These are phyloP conservation scores for Poeciliopsis paucimaculata DNA, from an alignment of 2,797 vertebrate genomes.

Conservation along the genomic window DNA sequence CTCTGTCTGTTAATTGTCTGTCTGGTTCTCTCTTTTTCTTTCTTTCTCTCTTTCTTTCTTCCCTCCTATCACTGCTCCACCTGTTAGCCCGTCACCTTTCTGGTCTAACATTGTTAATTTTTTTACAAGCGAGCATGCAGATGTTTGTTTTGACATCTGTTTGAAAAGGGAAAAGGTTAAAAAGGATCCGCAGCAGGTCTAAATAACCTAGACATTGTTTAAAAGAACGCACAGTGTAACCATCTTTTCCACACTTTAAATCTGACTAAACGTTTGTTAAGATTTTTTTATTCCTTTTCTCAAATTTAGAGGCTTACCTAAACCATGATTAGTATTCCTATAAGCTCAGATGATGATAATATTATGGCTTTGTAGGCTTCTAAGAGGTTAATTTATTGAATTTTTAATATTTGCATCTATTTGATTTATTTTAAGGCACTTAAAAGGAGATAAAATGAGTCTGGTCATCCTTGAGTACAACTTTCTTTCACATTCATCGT, in stretches of 20 bases:
- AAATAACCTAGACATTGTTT: not conserved
- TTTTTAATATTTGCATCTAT: not conserved
- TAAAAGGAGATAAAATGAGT: not conserved
- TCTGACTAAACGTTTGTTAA: not conserved
- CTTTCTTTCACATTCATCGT: not conserved
- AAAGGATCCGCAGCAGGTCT: not conserved
- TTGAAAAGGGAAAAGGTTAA: not conserved
- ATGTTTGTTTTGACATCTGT: constrained; percentile 8
- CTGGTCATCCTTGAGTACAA: not conserved
- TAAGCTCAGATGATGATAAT: not conserved
- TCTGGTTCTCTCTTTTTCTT: constrained; percentile 46
- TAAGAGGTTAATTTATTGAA: not conserved
- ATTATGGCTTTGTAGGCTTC: not conserved
- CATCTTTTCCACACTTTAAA: not conserved
- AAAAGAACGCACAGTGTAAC: not conserved
- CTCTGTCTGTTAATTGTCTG: constrained; percentile 60
- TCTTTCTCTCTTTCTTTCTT: constrained; percentile 10
- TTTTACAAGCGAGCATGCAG: not conserved
- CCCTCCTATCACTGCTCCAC: constrained; percentile 14
- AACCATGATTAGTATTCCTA: not conserved
- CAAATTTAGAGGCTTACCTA: not conserved
- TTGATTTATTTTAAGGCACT: not conserved
- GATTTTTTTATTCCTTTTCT: not conserved
- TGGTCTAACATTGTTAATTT: constrained; percentile 5
- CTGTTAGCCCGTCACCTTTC: constrained; percentile 14